These are phyloP conservation scores for Drosophila pandora DNA, from an alignment of 1,140 invertebrate genomes.

Conservation along the genomic window DNA sequence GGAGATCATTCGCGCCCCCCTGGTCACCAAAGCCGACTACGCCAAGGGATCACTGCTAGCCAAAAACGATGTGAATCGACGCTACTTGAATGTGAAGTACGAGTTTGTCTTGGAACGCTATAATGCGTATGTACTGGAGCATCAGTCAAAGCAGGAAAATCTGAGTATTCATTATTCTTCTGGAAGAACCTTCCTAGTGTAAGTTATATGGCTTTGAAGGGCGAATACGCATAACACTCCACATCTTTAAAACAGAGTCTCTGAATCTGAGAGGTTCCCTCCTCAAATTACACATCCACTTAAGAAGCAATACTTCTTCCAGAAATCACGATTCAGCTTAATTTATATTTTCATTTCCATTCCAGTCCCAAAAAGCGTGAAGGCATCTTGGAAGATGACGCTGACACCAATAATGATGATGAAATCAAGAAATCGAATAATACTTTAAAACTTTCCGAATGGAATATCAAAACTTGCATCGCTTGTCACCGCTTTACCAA, in stretches of 20 bases:
- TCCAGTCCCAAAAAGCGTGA: background rate
- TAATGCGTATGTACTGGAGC: conserved; percentile 16
- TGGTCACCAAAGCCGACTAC: conserved; percentile 52
- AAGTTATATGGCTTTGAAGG: background rate
- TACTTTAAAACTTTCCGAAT: background rate
- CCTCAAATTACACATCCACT: background rate
- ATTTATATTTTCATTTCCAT: background rate
- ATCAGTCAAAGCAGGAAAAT: background rate
- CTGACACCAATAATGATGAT: background rate
- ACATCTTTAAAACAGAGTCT: too few species aligned
- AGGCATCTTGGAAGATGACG: background rate
- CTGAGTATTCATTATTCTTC: conserved; percentile 22
- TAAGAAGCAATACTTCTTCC: background rate
- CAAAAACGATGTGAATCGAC: conserved; percentile 25
- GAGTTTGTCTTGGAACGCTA: conserved; percentile 50
- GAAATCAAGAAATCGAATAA: background rate
- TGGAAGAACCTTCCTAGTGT: conserved; percentile 25
- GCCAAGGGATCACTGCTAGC: conserved; percentile 33
- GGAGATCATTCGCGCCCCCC: conserved; percentile 18
- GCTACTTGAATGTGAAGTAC: conserved; percentile 51
- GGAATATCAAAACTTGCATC: conserved; percentile 11
- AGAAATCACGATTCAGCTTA: too few species aligned
- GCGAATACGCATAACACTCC: background rate
- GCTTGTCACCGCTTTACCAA: conserved; percentile 42
- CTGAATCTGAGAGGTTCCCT: background rate